These are phyloP conservation scores for Meghimatium bilineatum DNA, from an alignment of 2,888 invertebrate species.

Conservation along the genomic window DNA sequence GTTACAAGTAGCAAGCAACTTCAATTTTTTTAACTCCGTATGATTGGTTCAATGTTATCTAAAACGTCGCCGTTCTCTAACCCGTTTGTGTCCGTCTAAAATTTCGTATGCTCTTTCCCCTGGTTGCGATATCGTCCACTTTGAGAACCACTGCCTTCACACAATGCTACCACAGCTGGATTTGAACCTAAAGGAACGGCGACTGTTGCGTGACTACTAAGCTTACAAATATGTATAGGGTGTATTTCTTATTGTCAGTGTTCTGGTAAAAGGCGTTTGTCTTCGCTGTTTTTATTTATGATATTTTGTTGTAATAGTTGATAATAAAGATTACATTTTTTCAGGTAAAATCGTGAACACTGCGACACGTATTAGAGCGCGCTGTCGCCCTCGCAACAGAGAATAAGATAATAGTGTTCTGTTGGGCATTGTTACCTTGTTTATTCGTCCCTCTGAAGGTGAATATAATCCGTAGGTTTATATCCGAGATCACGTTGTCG, in stretches of 20 bases:
- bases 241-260: not conserved
- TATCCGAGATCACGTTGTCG: not conserved
- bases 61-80: too few species aligned
- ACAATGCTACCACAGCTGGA: not conserved
- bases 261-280: not conserved
- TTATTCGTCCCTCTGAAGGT: not conserved
- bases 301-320: not conserved
- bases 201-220: not conserved
- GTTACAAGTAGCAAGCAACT: too few species aligned
- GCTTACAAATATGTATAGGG: not conserved
- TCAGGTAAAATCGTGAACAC: not conserved
- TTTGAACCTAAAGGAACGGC: not conserved
- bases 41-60: too few species aligned
- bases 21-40: too few species aligned
- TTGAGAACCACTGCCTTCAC: too few species aligned
- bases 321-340: not conserved
- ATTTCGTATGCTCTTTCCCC: too few species aligned
- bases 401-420: not conserved
- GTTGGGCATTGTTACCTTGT: not conserved
- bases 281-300: not conserved
- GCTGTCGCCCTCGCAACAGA: not conserved
- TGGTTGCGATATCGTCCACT: too few species aligned
- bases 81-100: too few species aligned
- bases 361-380: not conserved
- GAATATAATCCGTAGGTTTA: not conserved